Evolutionary conservation across 2,888 invertebrate species (phyloP), one percentile per base, ranked within the genome.

Genomic region (Pyrrhia umbra): DNA sequence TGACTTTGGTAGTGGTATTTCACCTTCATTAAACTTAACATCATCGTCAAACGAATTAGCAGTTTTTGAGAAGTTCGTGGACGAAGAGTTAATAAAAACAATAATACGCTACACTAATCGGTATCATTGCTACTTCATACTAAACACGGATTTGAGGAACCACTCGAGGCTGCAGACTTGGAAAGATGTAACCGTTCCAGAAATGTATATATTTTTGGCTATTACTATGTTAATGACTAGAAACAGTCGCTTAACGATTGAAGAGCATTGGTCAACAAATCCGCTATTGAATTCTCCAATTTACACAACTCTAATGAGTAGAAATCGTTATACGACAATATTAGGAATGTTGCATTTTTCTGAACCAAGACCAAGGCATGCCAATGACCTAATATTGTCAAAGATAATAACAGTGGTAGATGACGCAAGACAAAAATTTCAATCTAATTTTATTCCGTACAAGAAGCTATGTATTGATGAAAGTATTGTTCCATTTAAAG

Each of bases 401-500:
- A 60, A 60, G 46, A 52, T 60, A 8, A 37, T 45, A 9, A 52
- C 57, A 5, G 42, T 57, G n/a, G 45, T 50, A 37, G 2, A 13
- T 50, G 42, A 61, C 9, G 16, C 57, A 6, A 8, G 62, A 16
- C 27, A 51, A 51, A 63, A 50, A 43, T 62, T 62, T 23, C 37
- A 8, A n/a, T 49, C 37, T 51, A 50, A 49, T 10, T 51, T 51
- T 9, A 50, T 51, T 13, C 59, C 63, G 34, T 58, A 40, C 46
- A 51, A 58, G 47, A 54, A 9, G 9, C 46, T 61, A 2, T 54
- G 61, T 46, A 54, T 61, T 50, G 49, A 56, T 20, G 43, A 65
- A 59, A 65, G 59, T 16, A 40, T 58, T 16, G 34, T 52, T 46
- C 45, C 37, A 30, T 42, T 64, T 60, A 60, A 60, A 30, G 59